Base-by-base conservation (phyloP, 2,113 vertebrate species). In the Chlorocebus sabaeus region DNA sequence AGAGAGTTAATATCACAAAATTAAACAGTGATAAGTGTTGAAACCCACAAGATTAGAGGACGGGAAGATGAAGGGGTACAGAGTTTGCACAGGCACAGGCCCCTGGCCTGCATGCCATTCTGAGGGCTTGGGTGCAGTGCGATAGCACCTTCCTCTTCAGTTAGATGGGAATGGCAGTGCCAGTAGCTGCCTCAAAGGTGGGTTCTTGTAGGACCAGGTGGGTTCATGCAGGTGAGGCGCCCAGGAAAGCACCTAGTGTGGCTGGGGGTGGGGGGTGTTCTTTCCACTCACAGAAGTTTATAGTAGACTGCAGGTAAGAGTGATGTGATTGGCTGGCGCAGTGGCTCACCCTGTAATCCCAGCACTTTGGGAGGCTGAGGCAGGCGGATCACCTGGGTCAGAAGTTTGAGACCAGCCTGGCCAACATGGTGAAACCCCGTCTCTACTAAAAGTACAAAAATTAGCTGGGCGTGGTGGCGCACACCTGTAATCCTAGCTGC, bases 261-360 rank as follows among this genome's bases (percentile, higher is more conserved):
- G 22, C 75, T 43, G 9, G n/a, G 12, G 32, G 0, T 25, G 57
- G 25, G 12, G 13, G 48, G 13, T 6, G 4, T 5, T 45, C 22
- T 75, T 81, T 17, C 67, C 12, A 3, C 13, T n/a, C 27, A 3
- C 27, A 32, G 5, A 70, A 45, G 11, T 14, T 0, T 38, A 27
- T 2, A 0, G 0, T 22, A 38, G 6, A 0, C 83, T 30, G 11
- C 50, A 23, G 30, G 43, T 2, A 50, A 32, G 78, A 64, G 57
- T 2, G n/a, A 32, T 9, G 0, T 16, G 17, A 43, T 17, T 10
- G 64, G 61, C 11, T 64, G 61, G 27, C 3, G 0, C 27, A 12
- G 27, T 61, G 59, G 59, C 25, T 61, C 59, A 61, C 4, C 59
- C 59, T 61, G 25, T 61, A 30, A 30, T 30, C 10, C 25, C 59